Percentiles rank a stretch among this genome's conserved stretches.
These are phyloP conservation scores for Cotesia congregata DNA, from an alignment of 2,888 invertebrate species.

Conservation along the genomic window DNA sequence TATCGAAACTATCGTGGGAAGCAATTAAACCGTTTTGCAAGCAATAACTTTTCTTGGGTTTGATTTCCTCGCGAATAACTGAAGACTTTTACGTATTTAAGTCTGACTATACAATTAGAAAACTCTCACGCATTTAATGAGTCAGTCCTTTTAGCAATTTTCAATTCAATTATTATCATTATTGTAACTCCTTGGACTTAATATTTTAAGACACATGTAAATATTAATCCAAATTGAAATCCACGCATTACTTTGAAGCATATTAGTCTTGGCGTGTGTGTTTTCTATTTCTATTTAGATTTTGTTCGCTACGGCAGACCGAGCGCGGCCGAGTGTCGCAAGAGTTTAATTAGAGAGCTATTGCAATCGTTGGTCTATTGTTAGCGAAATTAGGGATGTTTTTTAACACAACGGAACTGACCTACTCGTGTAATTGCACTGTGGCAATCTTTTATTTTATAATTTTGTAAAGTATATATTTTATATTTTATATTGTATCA, in stretches of 20 bases:
- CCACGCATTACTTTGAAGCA: constrained; percentile 38
- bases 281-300: constrained; percentile 33
- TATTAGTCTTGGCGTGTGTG: constrained; percentile 15
- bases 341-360: constrained; percentile 67
- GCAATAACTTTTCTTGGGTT: constrained; percentile 33
- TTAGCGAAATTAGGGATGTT: constrained; percentile 49
- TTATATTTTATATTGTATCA: constrained; percentile 26
- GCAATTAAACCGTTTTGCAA: constrained; percentile 48
- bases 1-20: constrained; percentile 45
- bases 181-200: neutral
- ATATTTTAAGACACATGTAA: constrained; percentile 6
- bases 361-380: constrained; percentile 59
- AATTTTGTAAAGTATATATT: constrained; percentile 6
- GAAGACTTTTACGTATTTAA: neutral
- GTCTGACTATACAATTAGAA: neutral
- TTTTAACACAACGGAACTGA: constrained; percentile 38
- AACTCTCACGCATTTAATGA: constrained; percentile 12
- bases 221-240: constrained; percentile 15
- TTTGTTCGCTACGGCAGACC: constrained; percentile 37
- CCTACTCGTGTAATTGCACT: constrained; percentile 41
- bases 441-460: constrained; percentile 31
- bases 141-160: constrained; percentile 22
- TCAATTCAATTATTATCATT: neutral
- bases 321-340: constrained; percentile 54
- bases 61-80: constrained; percentile 4